Evolutionary conservation across 1,140 invertebrate species (phyloP).

Genomic region (Cydia splendana): DNA sequence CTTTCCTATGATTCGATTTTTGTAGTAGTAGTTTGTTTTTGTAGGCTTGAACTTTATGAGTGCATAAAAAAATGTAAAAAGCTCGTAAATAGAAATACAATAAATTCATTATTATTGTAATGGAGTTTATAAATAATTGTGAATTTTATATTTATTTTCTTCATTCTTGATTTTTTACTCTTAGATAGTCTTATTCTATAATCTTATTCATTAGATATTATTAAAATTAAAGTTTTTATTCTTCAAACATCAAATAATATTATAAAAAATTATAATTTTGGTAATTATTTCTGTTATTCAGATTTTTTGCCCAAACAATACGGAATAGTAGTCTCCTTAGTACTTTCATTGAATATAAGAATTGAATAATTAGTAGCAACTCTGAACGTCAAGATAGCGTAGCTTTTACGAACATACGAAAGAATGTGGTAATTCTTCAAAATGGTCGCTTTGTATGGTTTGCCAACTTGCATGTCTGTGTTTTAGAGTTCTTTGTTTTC

Average conservation of each 20-base stretch:
- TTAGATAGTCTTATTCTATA: not conserved
- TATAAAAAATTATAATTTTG: not conserved
- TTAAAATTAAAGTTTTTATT: not conserved
- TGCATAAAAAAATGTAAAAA: no score
- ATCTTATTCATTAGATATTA: not conserved
- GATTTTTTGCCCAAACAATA: not conserved
- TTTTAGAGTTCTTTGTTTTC: conserved; percentile 81
- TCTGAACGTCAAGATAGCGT: conserved; percentile 59
- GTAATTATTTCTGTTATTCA: not conserved
- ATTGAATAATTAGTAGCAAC: conserved; percentile 16
- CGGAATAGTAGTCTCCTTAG: not conserved
- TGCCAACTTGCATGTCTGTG: conserved; percentile 81
- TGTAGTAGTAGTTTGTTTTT: not conserved
- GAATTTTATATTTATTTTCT: no score
- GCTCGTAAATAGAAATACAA: no score
- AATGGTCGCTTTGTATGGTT: conserved; percentile 82
- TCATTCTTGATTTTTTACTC: no score
- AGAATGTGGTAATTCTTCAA: conserved; percentile 83
- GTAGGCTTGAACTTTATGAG: not conserved
- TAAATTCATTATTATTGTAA: no score
- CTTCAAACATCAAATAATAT: not conserved
- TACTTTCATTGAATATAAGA: conserved; percentile 40
- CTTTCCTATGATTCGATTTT: not conserved
- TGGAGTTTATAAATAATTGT: no score
- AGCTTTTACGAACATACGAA: conserved; percentile 73